These are phyloP conservation scores for Ceuthmochares aereus DNA, from an alignment of 2,113 vertebrate genomes.

Conservation along the genomic window DNA sequence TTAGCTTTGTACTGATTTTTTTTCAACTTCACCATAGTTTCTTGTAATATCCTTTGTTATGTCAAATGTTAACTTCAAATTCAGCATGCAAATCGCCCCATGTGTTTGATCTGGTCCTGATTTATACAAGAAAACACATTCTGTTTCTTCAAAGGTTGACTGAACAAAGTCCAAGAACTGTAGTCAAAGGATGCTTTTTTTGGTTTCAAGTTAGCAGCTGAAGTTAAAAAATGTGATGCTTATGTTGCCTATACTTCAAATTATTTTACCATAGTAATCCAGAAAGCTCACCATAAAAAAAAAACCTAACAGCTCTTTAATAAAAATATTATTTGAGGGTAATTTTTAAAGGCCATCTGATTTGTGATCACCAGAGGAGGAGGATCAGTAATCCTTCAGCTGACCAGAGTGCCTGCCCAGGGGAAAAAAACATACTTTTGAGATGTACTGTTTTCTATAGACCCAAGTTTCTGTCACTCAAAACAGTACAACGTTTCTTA, in stretches of 20 bases:
- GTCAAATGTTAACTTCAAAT: conserved; percentile 7
- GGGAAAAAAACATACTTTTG: not conserved
- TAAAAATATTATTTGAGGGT: not conserved
- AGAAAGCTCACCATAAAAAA: not conserved
- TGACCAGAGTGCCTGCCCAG: not conserved
- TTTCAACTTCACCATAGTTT: not conserved
- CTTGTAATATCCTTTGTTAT: conserved; percentile 7
- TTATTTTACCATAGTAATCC: not conserved
- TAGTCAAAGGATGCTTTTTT: not conserved
- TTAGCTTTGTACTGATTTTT: not conserved
- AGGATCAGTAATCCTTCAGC: not conserved
- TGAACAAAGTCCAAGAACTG: conserved; percentile 6
- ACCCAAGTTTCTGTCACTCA: not conserved
- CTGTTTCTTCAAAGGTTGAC: conserved; percentile 10
- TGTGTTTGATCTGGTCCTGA: conserved; percentile 1
- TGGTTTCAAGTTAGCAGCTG: not conserved
- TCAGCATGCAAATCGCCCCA: not conserved
- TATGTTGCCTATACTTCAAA: not conserved
- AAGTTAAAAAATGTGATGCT: not conserved
- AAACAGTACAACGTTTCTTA: not conserved
- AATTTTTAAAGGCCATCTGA: not conserved
- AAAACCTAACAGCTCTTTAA: not conserved
- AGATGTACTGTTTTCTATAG: not conserved
- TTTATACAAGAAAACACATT: conserved; percentile 9
- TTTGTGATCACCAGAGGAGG: not conserved